These are phyloP conservation scores for Parascotia fuliginaria DNA, from an alignment of 2,888 invertebrate species.

Conservation along the genomic window DNA sequence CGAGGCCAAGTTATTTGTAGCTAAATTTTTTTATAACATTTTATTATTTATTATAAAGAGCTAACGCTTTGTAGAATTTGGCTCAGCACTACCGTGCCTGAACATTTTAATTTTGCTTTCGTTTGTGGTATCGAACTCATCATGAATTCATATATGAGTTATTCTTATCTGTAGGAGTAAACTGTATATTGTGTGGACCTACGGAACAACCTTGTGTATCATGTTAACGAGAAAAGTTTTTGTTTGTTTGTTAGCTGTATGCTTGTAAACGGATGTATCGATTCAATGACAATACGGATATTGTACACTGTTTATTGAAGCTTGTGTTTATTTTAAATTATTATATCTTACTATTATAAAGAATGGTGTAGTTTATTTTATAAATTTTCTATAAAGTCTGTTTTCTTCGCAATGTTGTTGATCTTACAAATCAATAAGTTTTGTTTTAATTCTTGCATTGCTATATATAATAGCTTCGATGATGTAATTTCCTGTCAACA, in stretches of 20 bases:
- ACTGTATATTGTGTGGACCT: background rate
- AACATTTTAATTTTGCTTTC: background rate
- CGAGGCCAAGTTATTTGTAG: background rate
- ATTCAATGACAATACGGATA: background rate
- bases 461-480: too few relatives aligned
- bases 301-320: background rate
- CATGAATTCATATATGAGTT: background rate
- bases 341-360: background rate
- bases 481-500: too few relatives aligned
- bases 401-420: too few relatives aligned
- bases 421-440: too few relatives aligned
- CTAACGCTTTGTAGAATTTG: too few relatives aligned
- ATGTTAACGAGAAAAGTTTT: constrained; percentile 16
- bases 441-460: too few relatives aligned
- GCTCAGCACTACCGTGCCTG: background rate
- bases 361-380: too few relatives aligned
- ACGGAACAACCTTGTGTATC: constrained; percentile 4
- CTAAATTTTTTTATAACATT: too few relatives aligned
- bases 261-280: constrained; percentile 4
- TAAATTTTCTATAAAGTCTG: too few relatives aligned
- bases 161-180: background rate
- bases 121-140: background rate
- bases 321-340: background rate
- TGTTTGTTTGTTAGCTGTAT: constrained; percentile 8
- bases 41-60: too few relatives aligned